Base-by-base conservation (phyloP, 2,888 invertebrate genomes). In the Rambutsinella grinnellia region DNA sequence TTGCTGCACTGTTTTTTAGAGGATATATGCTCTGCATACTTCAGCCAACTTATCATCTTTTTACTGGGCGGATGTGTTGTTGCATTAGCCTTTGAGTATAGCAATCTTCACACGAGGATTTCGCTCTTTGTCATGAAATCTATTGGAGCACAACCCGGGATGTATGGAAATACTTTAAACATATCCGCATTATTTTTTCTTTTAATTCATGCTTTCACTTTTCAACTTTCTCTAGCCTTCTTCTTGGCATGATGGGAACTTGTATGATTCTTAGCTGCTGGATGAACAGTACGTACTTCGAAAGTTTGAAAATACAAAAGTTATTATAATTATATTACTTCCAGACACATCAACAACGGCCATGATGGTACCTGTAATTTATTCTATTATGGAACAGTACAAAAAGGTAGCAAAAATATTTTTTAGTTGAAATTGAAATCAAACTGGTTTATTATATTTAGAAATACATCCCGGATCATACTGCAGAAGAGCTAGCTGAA, bases 211-310 rank as follows among this genome's bases (percentile, higher is more conserved):
- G 15, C 17, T 67, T 56, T 19, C 15, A 21, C 19, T n/a, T n/a
- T n/a, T n/a, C 47, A 24, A 27, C 27, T 2, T 65, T 53, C 24
- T 44, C 17, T 36, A 93, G 93, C 85, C 87, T 96, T 69, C 93
- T 95, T 87, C 90, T 95, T 85, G 96, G 96, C 0, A 88, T 96
- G 61, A 93, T 95, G 85, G 89, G 92, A 79, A 95, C 95, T 17
- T 95, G 96, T 0, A 95, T 95, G 94, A 94, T 96, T 85, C 91
- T 97, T 82, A 96, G 96, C 0, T 96, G 97, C 95, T 97, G 96
- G 96, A 95, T 97, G 82, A 95, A 95, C 3, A 97, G 97, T 86
- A 96, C 62, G 17, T 61, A n/a, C n/a, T n/a, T n/a, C 62, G 5
- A 94, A 94, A 2, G 93, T 23, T 54, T 21, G 6, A 8, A 13